Percentiles rank a stretch among this genome's conserved stretches.
Conservation (phyloP, 2,113 vertebrate species). For the Archocentrus centrarchus region DNA sequence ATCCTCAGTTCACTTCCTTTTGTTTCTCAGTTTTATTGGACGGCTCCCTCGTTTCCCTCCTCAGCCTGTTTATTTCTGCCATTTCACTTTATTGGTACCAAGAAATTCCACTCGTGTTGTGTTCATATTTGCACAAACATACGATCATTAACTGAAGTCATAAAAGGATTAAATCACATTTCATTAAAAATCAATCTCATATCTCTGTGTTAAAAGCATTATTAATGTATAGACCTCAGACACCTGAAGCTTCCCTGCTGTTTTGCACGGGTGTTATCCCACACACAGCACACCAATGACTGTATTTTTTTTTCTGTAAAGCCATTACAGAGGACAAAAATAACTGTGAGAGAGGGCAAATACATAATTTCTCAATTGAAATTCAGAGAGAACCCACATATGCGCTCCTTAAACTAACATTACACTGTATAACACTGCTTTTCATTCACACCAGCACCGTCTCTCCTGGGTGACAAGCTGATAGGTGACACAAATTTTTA, state of each 20-base stretch:
- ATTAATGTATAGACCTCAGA: not conserved
- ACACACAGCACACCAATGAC: not conserved
- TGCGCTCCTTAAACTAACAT: not conserved
- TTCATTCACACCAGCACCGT: not conserved
- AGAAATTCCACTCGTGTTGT: not conserved
- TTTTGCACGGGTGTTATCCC: not conserved
- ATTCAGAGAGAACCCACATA: not conserved
- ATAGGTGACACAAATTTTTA: slow-evolving; percentile 11
- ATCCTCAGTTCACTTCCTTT: slow-evolving; percentile 39
- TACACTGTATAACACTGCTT: not conserved
- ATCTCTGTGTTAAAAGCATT: not conserved
- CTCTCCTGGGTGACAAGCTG: not conserved
- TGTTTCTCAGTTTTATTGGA: slow-evolving; percentile 31
- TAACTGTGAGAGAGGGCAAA: not conserved
- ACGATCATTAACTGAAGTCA: not conserved
- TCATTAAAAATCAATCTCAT: not conserved
- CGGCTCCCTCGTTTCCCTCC: slow-evolving; percentile 16
- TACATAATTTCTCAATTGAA: not conserved
- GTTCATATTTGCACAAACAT: not conserved
- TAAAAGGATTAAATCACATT: not conserved
- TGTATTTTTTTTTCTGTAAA: not conserved
- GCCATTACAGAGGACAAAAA: not conserved
- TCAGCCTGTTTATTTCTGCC: slow-evolving; percentile 38
- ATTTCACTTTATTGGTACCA: slow-evolving; percentile 33
- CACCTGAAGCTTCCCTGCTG: not conserved